These are phyloP conservation scores for Ispidina lecontei DNA, from an alignment of 2,797 vertebrate species.

Conservation along the genomic window DNA sequence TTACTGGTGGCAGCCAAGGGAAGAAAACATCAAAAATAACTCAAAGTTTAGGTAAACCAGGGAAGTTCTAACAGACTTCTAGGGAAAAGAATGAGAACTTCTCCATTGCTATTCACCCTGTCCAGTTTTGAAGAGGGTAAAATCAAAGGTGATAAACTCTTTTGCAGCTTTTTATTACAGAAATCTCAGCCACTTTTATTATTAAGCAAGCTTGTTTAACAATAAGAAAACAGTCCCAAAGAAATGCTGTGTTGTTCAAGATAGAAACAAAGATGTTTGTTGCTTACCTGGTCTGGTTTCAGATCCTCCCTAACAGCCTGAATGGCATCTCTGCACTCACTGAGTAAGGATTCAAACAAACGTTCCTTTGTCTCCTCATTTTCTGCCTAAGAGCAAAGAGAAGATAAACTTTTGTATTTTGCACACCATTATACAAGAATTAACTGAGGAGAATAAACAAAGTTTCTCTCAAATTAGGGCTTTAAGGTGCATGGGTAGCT, in stretches of 20 bases:
- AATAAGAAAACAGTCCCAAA: neutral
- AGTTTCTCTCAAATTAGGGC: neutral
- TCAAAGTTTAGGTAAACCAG: neutral
- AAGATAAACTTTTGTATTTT: neutral
- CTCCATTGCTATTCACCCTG: neutral
- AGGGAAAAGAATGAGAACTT: neutral
- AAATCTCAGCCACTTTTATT: neutral
- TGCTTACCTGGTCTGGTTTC: conserved; percentile 89
- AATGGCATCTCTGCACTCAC: conserved; percentile 96
- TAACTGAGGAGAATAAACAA: neutral
- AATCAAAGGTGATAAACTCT: neutral
- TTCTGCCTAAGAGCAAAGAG: conserved; percentile 81
- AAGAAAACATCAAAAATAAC: neutral
- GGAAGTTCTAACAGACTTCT: neutral
- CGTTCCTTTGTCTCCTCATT: conserved; percentile 97
- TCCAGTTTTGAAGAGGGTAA: neutral
- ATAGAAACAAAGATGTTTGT: neutral
- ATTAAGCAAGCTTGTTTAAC: neutral
- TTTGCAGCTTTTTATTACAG: neutral
- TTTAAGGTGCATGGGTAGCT: neutral
- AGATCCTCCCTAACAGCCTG: conserved; percentile 95
- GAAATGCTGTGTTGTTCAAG: rapidly evolving
- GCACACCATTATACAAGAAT: neutral
- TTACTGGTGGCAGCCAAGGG: neutral
- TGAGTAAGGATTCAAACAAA: conserved; percentile 94